These are phyloP conservation scores for Coryphaenoides rupestris DNA, from an alignment of 2,113 vertebrate genomes.

Conservation along the genomic window DNA sequence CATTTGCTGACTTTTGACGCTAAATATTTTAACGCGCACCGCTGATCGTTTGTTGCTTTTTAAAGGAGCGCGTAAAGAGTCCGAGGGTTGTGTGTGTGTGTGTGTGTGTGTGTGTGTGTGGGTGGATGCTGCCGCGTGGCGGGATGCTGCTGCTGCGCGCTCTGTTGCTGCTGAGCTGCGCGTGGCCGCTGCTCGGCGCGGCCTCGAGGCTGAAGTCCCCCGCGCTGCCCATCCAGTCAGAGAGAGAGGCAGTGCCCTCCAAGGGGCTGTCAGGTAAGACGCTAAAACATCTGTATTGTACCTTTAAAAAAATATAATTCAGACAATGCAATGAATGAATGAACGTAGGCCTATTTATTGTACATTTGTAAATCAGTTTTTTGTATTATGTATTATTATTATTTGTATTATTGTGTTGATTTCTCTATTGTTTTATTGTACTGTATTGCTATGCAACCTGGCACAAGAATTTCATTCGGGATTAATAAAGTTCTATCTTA, in stretches of 20 bases:
- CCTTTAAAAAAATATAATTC: not conserved
- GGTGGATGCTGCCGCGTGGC: not conserved
- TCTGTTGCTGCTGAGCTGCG: slow-evolving; percentile 65
- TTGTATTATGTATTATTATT: too few species aligned
- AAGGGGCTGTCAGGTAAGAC: slow-evolving; percentile 80
- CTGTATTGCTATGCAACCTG: too few species aligned
- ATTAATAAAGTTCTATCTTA: too few species aligned
- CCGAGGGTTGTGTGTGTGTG: not conserved
- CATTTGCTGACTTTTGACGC: slow-evolving; percentile 1
- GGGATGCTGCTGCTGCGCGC: slow-evolving; percentile 62
- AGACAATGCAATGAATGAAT: too few species aligned
- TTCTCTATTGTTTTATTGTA: too few species aligned
- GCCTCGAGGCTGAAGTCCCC: slow-evolving; percentile 70
- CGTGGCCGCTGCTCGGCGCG: slow-evolving; percentile 45
- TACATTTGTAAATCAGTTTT: too few species aligned
- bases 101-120: not conserved
- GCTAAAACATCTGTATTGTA: not conserved
- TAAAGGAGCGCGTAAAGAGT: not conserved
- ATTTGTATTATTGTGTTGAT: too few species aligned
- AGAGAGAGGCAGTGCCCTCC: slow-evolving; percentile 77
- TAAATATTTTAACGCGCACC: not conserved
- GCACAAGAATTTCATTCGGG: too few species aligned
- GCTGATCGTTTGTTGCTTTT: not conserved
- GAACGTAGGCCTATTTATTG: too few species aligned
- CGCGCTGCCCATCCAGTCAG: slow-evolving; percentile 82